Evolutionary conservation across 2,888 invertebrate genomes (phyloP).

Genomic region (Trichogramma dendrolimi): DNA sequence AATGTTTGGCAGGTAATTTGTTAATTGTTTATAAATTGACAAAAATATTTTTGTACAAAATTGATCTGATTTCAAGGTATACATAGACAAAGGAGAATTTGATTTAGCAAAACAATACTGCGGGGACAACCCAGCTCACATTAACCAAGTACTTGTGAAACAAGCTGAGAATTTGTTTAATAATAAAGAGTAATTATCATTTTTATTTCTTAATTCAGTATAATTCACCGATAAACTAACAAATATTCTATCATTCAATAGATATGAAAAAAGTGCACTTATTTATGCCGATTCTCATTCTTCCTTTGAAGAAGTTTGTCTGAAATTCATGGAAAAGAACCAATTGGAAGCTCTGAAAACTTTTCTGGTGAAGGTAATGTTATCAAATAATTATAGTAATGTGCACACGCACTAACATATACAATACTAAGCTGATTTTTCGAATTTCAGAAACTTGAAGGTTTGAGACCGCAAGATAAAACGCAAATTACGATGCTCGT

Average conservation of each 20-base stretch:
- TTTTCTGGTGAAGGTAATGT: slow-evolving; percentile 66
- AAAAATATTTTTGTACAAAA: slow-evolving; percentile 26
- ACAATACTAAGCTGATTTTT: not conserved
- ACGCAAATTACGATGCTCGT: slow-evolving; percentile 90
- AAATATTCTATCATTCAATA: slow-evolving; percentile 31
- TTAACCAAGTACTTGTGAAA: slow-evolving; percentile 79
- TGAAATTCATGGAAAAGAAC: slow-evolving; percentile 81
- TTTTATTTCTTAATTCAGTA: not conserved
- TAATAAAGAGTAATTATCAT: slow-evolving; percentile 59
- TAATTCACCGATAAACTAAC: not conserved
- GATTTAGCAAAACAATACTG: slow-evolving; percentile 83
- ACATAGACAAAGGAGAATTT: slow-evolving; percentile 79
- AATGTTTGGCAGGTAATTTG: slow-evolving; percentile 69
- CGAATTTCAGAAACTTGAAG: slow-evolving; percentile 63
- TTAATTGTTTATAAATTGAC: not conserved
- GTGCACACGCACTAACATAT: not conserved
- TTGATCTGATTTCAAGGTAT: slow-evolving; percentile 56
- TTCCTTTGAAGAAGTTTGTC: slow-evolving; percentile 89
- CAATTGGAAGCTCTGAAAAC: slow-evolving; percentile 82
- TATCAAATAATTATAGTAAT: not conserved
- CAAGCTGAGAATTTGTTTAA: slow-evolving; percentile 84
- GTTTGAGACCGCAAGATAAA: slow-evolving; percentile 69
- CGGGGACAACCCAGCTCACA: slow-evolving; percentile 71
- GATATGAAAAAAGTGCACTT: slow-evolving; percentile 77
- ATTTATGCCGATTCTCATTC: slow-evolving; percentile 86